These are phyloP conservation scores for Gila orcuttii DNA, from an alignment of 2,113 vertebrate genomes.

Conservation along the genomic window DNA sequence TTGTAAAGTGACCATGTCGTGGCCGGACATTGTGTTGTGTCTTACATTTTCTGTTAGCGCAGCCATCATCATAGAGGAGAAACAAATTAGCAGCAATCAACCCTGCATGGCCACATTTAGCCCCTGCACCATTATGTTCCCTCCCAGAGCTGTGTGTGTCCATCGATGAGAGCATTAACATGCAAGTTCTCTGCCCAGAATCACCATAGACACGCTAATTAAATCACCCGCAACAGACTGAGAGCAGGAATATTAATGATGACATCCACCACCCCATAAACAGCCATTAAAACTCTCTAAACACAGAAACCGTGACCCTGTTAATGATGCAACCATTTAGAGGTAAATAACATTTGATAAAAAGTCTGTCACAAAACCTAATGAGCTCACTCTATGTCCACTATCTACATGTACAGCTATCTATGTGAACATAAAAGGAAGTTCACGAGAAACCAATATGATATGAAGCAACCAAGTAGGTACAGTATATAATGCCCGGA, in stretches of 20 bases:
- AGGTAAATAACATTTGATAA: constrained; percentile 26
- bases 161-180: constrained; percentile 27
- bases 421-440: not conserved
- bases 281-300: constrained; percentile 46
- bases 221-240: constrained; percentile 43
- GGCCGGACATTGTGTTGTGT: constrained; percentile 12
- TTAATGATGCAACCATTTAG: constrained; percentile 38
- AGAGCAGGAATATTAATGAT: constrained; percentile 45
- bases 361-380: constrained; percentile 7
- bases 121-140: not conserved
- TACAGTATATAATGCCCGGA: not conserved
- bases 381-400: not conserved
- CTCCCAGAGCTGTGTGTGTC: not conserved
- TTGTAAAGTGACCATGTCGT: constrained; percentile 23
- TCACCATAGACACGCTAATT: constrained; percentile 51
- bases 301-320: constrained; percentile 35
- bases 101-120: constrained; percentile 36
- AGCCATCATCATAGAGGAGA: constrained; percentile 25
- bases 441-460: not conserved
- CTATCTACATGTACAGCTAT: not conserved
- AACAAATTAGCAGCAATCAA: constrained; percentile 59
- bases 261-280: constrained; percentile 40
- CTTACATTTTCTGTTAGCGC: constrained; percentile 15
- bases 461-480: not conserved
- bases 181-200: constrained; percentile 31